Conservation (phyloP, 2,113 vertebrate genomes). For the Mola mola region DNA sequence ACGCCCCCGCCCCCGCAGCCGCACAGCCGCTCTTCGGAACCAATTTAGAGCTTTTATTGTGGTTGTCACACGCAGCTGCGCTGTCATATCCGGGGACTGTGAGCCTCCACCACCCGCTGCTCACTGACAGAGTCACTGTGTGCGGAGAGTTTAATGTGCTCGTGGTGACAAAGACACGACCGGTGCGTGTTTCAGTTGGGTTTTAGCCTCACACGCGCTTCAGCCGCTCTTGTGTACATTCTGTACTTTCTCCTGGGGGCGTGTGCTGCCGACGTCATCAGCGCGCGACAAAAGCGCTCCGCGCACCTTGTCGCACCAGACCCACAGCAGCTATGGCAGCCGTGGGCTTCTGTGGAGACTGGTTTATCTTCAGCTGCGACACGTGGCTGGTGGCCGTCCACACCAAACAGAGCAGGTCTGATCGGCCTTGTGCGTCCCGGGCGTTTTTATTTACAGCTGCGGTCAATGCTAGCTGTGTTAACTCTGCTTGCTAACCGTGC, state of each 20-base stretch:
- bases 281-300: constrained; percentile 43
- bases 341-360: constrained; percentile 58
- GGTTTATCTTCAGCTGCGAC: constrained; percentile 63
- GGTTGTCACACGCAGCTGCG: too few relatives aligned
- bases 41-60: too few relatives aligned
- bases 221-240: constrained; percentile 34
- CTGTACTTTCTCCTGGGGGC: constrained; percentile 26
- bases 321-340: constrained; percentile 58
- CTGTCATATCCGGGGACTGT: not conserved
- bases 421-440: not conserved
- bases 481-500: too few relatives aligned
- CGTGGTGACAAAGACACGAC: too few relatives aligned
- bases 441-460: not conserved
- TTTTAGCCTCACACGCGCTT: not conserved
- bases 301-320: constrained; percentile 6
- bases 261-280: constrained; percentile 56
- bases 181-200: too few relatives aligned
- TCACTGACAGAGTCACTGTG: not conserved
- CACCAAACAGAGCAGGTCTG: constrained; percentile 63
- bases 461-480: not conserved
- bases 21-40: too few relatives aligned
- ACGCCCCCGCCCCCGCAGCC: too few relatives aligned
- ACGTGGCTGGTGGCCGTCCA: constrained; percentile 68
- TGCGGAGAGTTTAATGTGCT: not conserved
- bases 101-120: too few relatives aligned